Percentiles rank a stretch among this genome's conserved stretches.
These are phyloP conservation scores for Pandemis cinnamomeana DNA, from an alignment of 2,888 invertebrate species.

Conservation along the genomic window DNA sequence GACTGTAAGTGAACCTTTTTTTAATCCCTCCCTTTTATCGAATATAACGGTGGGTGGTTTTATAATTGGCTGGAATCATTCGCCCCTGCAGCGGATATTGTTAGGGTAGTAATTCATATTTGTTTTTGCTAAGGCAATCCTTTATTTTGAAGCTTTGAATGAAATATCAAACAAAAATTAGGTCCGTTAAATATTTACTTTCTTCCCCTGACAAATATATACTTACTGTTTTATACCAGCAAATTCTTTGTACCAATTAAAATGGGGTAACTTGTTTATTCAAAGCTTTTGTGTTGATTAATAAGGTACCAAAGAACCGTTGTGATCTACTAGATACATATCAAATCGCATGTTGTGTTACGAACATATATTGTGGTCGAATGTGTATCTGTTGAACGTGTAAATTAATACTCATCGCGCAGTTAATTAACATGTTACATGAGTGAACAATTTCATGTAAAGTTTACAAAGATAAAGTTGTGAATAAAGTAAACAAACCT, in stretches of 20 bases:
- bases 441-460: slow-evolving; percentile 14
- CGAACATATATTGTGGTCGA: slow-evolving; percentile 17
- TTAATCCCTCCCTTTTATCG: slow-evolving; percentile 13
- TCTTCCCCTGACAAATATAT: slow-evolving; percentile 25
- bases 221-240: slow-evolving; percentile 11
- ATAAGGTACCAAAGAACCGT: background rate
- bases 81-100: slow-evolving; percentile 19
- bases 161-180: slow-evolving; percentile 36
- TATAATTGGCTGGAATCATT: slow-evolving; percentile 25
- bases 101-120: slow-evolving; percentile 24
- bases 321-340: too few relatives aligned
- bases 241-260: slow-evolving; percentile 9
- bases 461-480: too few relatives aligned
- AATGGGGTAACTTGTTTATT: slow-evolving; percentile 9
- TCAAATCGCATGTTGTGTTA: background rate
- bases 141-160: slow-evolving; percentile 30
- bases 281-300: slow-evolving; percentile 1
- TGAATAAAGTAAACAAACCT: too few relatives aligned
- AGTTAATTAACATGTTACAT: slow-evolving; percentile 12
- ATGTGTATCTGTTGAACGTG: slow-evolving; percentile 24
- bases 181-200: slow-evolving; percentile 34
- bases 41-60: background rate
- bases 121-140: slow-evolving; percentile 29
- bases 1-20: slow-evolving; percentile 31
- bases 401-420: slow-evolving; percentile 30